Evolutionary conservation across 2,888 invertebrate species (phyloP).

Genomic region (Buathra laborator): DNA sequence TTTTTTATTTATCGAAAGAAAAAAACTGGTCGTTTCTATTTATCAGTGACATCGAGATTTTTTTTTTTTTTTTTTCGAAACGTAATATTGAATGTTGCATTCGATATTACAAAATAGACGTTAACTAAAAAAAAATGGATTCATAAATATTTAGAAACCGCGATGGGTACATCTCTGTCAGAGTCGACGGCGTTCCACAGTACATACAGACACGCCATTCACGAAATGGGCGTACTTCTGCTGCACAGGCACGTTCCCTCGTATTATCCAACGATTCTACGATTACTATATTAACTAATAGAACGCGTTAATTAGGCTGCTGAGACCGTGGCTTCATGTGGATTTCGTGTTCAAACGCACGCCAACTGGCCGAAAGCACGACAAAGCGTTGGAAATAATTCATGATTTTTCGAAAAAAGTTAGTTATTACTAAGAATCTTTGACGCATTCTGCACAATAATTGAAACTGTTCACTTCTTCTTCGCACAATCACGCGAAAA

Average conservation of each 20-base stretch:
- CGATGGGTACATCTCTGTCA: conserved; percentile 89
- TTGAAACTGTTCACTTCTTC: too few relatives aligned
- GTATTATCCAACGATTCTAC: neutral
- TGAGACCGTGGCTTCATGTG: conserved; percentile 87
- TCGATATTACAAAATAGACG: too few relatives aligned
- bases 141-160: conserved; percentile 86
- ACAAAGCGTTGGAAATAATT: conserved; percentile 84
- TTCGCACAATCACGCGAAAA: too few relatives aligned
- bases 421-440: conserved; percentile 9
- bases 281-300: neutral
- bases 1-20: too few relatives aligned
- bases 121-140: too few relatives aligned
- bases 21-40: too few relatives aligned
- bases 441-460: neutral
- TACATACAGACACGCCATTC: conserved; percentile 87
- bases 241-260: conserved; percentile 75
- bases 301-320: conserved; percentile 71
- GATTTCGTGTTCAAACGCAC: conserved; percentile 87
- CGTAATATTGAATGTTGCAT: too few relatives aligned
- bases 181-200: conserved; percentile 84
- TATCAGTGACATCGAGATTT: too few relatives aligned
- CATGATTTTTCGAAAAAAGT: conserved; percentile 87
- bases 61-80: too few relatives aligned
- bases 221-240: conserved; percentile 82
- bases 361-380: conserved; percentile 86